These are phyloP conservation scores for Cyrtorhinus lividipennis DNA, from an alignment of 1,140 invertebrate genomes.

Conservation along the genomic window DNA sequence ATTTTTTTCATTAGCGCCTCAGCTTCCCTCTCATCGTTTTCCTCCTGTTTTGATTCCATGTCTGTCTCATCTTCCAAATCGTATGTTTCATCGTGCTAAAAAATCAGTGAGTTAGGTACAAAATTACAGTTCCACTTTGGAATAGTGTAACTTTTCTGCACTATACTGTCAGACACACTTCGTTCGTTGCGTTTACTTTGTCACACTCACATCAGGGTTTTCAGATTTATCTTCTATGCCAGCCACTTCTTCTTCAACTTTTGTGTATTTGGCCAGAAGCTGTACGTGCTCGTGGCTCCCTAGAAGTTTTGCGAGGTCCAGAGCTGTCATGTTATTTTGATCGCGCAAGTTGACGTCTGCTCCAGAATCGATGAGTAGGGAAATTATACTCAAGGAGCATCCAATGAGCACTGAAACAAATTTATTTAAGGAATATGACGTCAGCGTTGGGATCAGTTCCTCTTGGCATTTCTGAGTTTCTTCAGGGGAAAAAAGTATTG, in stretches of 20 bases:
- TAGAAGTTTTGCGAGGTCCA: neutral
- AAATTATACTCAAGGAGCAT: neutral
- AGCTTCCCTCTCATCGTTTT: neutral
- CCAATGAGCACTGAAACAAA: neutral
- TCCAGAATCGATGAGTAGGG: neutral
- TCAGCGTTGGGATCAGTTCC: too few species aligned
- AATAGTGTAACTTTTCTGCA: too few species aligned
- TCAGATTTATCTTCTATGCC: too few species aligned
- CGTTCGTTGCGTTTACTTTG: too few species aligned
- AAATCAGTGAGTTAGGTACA: too few species aligned
- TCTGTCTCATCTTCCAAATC: neutral
- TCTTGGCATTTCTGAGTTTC: too few species aligned
- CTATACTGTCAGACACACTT: too few species aligned
- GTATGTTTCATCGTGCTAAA: neutral
- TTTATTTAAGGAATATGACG: too few species aligned
- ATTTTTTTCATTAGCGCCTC: neutral
- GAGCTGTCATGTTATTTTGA: neutral
- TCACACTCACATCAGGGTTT: too few species aligned
- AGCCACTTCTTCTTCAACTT: neutral
- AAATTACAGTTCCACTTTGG: too few species aligned
- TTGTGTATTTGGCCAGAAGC: neutral
- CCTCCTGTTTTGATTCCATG: neutral
- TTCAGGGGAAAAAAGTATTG: too few species aligned
- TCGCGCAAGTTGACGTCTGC: neutral
- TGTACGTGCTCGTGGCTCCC: neutral